These are phyloP conservation scores for Rotaria magnacalcarata DNA, from an alignment of 2,888 invertebrate genomes.

Conservation along the genomic window DNA sequence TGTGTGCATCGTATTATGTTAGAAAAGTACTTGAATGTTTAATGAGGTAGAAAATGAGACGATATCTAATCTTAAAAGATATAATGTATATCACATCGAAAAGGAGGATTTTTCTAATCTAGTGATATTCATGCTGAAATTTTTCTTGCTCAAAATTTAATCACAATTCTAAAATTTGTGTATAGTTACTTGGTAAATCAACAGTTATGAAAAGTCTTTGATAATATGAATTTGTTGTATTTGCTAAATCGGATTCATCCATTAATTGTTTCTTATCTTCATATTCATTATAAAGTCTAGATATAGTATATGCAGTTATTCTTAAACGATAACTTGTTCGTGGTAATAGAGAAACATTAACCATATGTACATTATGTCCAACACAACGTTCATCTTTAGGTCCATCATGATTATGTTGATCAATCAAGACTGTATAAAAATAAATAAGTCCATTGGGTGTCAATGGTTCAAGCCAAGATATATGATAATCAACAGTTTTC, in stretches of 20 bases:
- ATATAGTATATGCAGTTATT: background rate
- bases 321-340: background rate
- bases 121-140: too few relatives aligned
- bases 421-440: background rate
- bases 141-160: too few relatives aligned
- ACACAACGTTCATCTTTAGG: slow-evolving; percentile 25
- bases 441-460: slow-evolving; percentile 11
- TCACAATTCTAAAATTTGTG: background rate
- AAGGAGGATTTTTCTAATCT: too few relatives aligned
- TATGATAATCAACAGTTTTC: background rate
- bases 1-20: too few relatives aligned
- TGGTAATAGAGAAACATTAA: background rate
- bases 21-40: too few relatives aligned
- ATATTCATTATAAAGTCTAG: background rate
- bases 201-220: background rate
- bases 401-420: background rate
- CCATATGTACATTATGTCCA: background rate
- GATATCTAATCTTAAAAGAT: too few relatives aligned
- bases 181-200: background rate
- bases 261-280: background rate
- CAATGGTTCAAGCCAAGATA: background rate
- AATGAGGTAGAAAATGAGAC: too few relatives aligned
- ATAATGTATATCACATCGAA: too few relatives aligned
- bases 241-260: background rate
- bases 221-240: slow-evolving; percentile 15